phyloP scores from a whole-genome alignment of 1,140 invertebrate genomes.

The Philaenus spumarius region DNA sequence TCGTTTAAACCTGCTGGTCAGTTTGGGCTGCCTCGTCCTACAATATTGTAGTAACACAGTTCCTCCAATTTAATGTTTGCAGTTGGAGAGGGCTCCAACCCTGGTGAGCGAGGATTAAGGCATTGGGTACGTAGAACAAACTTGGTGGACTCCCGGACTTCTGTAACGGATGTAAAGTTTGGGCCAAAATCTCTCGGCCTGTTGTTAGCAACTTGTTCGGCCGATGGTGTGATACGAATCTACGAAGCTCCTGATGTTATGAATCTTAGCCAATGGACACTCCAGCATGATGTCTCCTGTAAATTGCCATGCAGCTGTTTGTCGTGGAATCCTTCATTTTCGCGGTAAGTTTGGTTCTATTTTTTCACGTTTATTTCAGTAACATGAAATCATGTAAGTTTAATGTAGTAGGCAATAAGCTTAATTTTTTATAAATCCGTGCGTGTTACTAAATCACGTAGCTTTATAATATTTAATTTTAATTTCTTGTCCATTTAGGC shows the following conservation, averaged over 20 bases:
- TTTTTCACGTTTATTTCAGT: no score
- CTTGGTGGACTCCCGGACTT: conserved; percentile 85
- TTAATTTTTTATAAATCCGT: no score
- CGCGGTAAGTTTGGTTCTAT: conserved; percentile 56
- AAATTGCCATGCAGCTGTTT: conserved; percentile 86
- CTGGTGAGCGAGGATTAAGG: conserved; percentile 63
- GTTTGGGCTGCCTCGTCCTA: no score
- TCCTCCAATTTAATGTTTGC: conserved; percentile 11
- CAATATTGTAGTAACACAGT: no score
- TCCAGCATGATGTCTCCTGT: conserved; percentile 88
- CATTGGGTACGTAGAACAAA: conserved; percentile 92
- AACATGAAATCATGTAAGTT: no score
- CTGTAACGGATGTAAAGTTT: conserved; percentile 94
- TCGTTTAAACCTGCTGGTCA: no score
- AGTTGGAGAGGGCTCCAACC: conserved; percentile 65
- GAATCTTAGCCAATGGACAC: conserved; percentile 96
- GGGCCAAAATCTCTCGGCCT: conserved; percentile 91
- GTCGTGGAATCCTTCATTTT: conserved; percentile 87
- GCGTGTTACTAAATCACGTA: no score
- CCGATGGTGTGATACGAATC: conserved; percentile 87
- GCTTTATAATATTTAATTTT: no score
- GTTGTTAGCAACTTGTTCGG: conserved; percentile 82
- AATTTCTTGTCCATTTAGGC: no score
- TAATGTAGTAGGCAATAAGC: no score
- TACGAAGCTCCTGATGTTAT: conserved; percentile 98